Conservation (phyloP, 2,888 invertebrate species). For the Agonopterix heracliana region DNA sequence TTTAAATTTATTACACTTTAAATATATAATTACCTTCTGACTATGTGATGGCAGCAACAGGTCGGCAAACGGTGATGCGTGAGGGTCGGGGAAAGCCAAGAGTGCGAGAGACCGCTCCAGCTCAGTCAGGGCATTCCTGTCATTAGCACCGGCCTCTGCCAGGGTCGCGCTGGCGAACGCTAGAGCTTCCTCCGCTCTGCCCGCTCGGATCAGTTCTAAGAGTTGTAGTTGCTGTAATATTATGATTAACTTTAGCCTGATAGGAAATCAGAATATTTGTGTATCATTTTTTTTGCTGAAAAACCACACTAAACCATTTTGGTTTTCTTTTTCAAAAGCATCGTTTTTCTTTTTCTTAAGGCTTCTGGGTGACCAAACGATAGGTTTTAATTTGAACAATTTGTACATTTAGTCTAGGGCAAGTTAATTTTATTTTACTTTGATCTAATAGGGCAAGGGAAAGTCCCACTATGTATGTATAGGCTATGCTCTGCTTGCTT, state of each 20-base stretch:
- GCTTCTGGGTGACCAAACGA: too few relatives aligned
- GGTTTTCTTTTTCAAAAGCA: background rate
- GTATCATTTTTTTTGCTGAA: background rate
- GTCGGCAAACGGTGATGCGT: slow-evolving; percentile 96
- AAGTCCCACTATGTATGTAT: too few relatives aligned
- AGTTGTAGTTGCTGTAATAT: slow-evolving; percentile 87
- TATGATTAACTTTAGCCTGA: background rate
- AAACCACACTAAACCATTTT: background rate
- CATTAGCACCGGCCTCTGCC: slow-evolving; percentile 91
- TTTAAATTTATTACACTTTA: too few relatives aligned
- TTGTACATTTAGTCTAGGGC: too few relatives aligned
- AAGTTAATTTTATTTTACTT: too few relatives aligned
- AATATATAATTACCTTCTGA: slow-evolving; percentile 81
- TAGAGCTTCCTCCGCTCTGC: slow-evolving; percentile 90
- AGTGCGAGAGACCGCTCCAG: slow-evolving; percentile 95
- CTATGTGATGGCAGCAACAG: slow-evolving; percentile 94
- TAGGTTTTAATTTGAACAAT: too few relatives aligned
- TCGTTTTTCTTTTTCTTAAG: too few relatives aligned
- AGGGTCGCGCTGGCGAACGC: slow-evolving; percentile 93
- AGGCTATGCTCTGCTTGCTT: too few relatives aligned
- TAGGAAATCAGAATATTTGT: background rate
- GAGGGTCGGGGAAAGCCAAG: slow-evolving; percentile 97
- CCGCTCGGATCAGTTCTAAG: slow-evolving; percentile 89
- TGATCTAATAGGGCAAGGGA: too few relatives aligned
- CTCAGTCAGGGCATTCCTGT: slow-evolving; percentile 83